Percentiles rank a stretch among this genome's conserved stretches.
These are phyloP conservation scores for Hippopotamyrus pictus DNA, from an alignment of 2,797 vertebrate species.

Conservation along the genomic window DNA sequence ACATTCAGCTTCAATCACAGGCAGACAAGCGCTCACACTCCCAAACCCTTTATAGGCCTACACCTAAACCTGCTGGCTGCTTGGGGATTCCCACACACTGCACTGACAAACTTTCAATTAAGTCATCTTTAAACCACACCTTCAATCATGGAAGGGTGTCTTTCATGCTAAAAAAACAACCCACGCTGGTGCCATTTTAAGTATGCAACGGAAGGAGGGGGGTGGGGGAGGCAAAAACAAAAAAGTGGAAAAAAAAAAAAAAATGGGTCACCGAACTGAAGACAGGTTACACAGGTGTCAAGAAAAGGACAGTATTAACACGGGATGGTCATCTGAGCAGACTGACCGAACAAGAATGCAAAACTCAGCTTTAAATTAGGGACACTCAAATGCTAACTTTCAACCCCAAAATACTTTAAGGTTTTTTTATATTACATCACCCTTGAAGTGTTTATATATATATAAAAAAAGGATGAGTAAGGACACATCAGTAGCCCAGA, in stretches of 20 bases:
- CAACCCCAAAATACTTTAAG: not conserved
- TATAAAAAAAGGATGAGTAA: not conserved
- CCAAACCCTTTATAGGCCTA: not conserved
- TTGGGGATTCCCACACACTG: not conserved
- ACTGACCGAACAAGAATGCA: not conserved
- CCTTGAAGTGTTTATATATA: slow-evolving; percentile 18
- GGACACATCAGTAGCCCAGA: slow-evolving; percentile 46
- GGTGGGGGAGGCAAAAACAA: not conserved
- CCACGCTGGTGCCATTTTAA: not conserved
- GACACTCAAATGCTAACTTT: not conserved
- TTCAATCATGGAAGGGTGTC: not conserved
- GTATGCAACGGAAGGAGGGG: not conserved
- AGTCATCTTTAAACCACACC: not conserved
- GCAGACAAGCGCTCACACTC: not conserved
- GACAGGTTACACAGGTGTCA: not conserved
- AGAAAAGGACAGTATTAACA: not conserved
- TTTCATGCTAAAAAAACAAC: not conserved
- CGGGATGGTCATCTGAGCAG: not conserved
- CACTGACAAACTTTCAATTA: not conserved
- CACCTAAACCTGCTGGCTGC: not conserved
- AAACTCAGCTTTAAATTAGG: not conserved
- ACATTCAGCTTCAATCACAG: not conserved
- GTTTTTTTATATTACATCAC: slow-evolving; percentile 18
- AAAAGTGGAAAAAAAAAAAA: not conserved
- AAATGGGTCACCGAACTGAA: not conserved